Evolutionary conservation across 2,888 invertebrate genomes (phyloP).

Genomic region (Herminia tarsipennalis): DNA sequence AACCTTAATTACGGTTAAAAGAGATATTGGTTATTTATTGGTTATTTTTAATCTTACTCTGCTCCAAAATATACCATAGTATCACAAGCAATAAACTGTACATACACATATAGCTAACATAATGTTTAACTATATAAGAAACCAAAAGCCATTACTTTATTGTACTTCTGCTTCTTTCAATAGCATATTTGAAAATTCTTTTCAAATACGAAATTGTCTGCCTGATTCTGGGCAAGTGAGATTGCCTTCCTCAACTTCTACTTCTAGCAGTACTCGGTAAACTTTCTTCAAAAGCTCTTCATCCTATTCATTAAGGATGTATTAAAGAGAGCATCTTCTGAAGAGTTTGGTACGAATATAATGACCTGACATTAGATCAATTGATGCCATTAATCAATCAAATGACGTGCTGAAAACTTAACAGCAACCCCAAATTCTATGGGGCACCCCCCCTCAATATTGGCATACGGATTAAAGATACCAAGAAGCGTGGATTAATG

Average conservation of each 20-base stretch:
- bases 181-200: conserved; percentile 99
- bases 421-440: conserved; percentile 37
- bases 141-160: conserved; percentile 50
- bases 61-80: too few species aligned
- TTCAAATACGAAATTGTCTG: conserved; percentile 96
- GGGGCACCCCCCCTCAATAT: conserved; percentile 35
- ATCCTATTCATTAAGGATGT: too few species aligned
- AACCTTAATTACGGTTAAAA: too few species aligned
- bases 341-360: neutral
- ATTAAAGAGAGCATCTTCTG: too few species aligned
- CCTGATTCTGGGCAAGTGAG: conserved; percentile 98
- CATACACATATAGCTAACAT: conserved; percentile 12
- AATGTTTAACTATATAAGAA: conserved; percentile 12
- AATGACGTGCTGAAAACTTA: conserved; percentile 42
- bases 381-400: conserved; percentile 45
- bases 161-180: conserved; percentile 98
- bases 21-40: too few species aligned
- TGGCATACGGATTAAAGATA: too few species aligned
- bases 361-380: neutral
- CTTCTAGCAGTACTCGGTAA: conserved; percentile 95
- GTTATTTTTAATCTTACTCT: too few species aligned
- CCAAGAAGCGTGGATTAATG: too few species aligned
- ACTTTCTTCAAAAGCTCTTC: conserved; percentile 94
- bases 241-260: conserved; percentile 97
- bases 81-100: conserved; percentile 11